Conservation (phyloP, 2,888 invertebrate genomes). For the Dicyrtoma fusca region DNA sequence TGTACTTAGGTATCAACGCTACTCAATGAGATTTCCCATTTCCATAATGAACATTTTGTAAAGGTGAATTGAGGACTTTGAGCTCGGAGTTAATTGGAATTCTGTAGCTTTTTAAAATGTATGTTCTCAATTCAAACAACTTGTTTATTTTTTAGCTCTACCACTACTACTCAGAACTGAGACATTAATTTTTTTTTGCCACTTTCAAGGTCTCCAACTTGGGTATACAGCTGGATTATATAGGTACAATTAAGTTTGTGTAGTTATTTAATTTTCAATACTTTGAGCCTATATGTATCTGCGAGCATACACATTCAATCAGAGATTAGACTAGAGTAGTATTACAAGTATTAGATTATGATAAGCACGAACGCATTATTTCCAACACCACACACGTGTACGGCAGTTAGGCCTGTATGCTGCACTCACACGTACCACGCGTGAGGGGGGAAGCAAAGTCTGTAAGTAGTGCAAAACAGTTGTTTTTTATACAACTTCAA, state of each 20-base stretch:
- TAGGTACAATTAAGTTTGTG: too few species aligned
- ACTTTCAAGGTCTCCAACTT: conserved; percentile 41
- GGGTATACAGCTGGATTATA: not conserved
- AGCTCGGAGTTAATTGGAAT: not conserved
- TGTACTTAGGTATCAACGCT: too few species aligned
- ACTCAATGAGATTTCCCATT: too few species aligned
- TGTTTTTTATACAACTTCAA: too few species aligned
- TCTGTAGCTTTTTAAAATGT: not conserved
- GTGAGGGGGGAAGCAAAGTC: not conserved
- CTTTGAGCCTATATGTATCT: too few species aligned
- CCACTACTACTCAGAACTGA: not conserved
- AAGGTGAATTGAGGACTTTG: not conserved
- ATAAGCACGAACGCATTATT: too few species aligned
- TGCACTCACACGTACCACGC: not conserved
- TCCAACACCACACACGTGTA: too few species aligned
- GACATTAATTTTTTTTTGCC: conserved; percentile 19
- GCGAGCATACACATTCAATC: too few species aligned
- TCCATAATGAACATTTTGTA: not conserved
- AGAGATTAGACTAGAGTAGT: too few species aligned
- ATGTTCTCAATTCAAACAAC: conserved; percentile 4
- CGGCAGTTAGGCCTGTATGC: not conserved
- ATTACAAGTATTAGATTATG: too few species aligned
- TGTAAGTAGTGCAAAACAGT: too few species aligned
- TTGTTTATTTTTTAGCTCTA: conserved; percentile 17
- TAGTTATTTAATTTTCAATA: too few species aligned